These are phyloP conservation scores for Riptortus pedestris DNA, from an alignment of 1,140 invertebrate species.

Conservation along the genomic window DNA sequence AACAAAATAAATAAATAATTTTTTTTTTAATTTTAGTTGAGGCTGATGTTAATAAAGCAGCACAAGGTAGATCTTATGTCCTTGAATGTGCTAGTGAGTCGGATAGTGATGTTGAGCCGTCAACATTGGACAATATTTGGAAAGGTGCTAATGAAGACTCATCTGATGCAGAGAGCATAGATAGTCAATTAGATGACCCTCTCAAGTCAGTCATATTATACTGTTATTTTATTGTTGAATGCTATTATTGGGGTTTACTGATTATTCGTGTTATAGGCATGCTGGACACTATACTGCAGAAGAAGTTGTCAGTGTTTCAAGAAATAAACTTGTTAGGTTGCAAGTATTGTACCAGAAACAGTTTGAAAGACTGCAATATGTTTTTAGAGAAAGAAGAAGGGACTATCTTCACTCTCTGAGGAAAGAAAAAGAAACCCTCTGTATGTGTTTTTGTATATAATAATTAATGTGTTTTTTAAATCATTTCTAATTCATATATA, in stretches of 20 bases:
- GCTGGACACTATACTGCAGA: slow-evolving; percentile 79
- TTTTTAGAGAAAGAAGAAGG: slow-evolving; percentile 58
- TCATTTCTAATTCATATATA: not conserved
- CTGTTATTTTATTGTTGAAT: slow-evolving; percentile 5
- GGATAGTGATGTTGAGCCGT: slow-evolving; percentile 57
- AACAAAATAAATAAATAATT: no score
- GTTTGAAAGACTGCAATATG: slow-evolving; percentile 59
- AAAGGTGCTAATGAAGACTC: slow-evolving; percentile 51
- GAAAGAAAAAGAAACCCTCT: slow-evolving; percentile 67
- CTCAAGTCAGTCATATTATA: slow-evolving; percentile 51
- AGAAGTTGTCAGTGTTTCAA: slow-evolving; percentile 66
- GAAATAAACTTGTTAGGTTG: slow-evolving; percentile 63
- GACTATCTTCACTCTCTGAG: slow-evolving; percentile 63
- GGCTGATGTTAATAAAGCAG: slow-evolving; percentile 47
- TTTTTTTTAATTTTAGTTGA: slow-evolving; percentile 41
- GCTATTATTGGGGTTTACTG: slow-evolving; percentile 21
- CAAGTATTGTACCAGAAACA: slow-evolving; percentile 77
- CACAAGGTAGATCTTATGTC: slow-evolving; percentile 45
- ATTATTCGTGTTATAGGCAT: slow-evolving; percentile 48
- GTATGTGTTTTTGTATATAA: slow-evolving; percentile 39
- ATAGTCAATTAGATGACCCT: slow-evolving; percentile 64
- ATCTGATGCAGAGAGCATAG: slow-evolving; percentile 60
- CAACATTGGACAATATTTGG: slow-evolving; percentile 52
- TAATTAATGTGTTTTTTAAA: not conserved
- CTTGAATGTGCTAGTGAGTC: slow-evolving; percentile 63